Evolutionary conservation across 2,113 vertebrate species (phyloP), one percentile per base, ranked within the genome.

Genomic region (Eclectus roratus): DNA sequence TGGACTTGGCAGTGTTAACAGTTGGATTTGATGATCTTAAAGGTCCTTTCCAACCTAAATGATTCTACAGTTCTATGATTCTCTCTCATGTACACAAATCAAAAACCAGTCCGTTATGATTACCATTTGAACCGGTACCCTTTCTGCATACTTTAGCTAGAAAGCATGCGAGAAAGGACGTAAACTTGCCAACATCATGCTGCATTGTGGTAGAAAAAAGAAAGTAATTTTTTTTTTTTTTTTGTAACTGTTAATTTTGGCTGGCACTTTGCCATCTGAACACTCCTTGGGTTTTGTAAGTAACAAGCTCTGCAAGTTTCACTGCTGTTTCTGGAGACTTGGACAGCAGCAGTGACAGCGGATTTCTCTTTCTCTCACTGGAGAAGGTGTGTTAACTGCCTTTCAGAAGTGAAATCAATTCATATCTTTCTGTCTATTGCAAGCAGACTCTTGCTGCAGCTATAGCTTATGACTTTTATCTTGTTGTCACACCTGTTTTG

Each of bases 381-480:
- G 33, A 93, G 47, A 80, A 68, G 23, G 68, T 74, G 33, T 88
- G 94, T 85, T 80, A 50, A 39, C 76, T 83, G 56, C 43, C 33
- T 88, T 91, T 73, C 72, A 84, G 60, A 85, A 90, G 37, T 2
- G 0, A 90, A 87, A 90, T 83, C 76, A 73, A 94, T 91, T 78
- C 24, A 28, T 74, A 85, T 71, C 33, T 96, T 93, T 68, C 71
- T 24, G 31, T 72, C 74, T 90, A 16, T 21, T 33, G 88, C 76
- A 94, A 77, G 33, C 79, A 94, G 71, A 83, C 33, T 89, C 46
- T 88, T 47, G 28, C 50, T 68, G 80, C 64, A 94, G 24, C 85
- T 83, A 61, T 16, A 85, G 79, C 20, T 85, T 80, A 68, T 41
- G 80, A 93, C 82, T 96, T 96, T 85, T 93, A 91, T 90, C 91